A percentile compares a stretch with the other conserved stretches of the same genome.
These are phyloP conservation scores for Collichthys lucidus DNA, from an alignment of 2,113 vertebrate genomes.

Conservation along the genomic window DNA sequence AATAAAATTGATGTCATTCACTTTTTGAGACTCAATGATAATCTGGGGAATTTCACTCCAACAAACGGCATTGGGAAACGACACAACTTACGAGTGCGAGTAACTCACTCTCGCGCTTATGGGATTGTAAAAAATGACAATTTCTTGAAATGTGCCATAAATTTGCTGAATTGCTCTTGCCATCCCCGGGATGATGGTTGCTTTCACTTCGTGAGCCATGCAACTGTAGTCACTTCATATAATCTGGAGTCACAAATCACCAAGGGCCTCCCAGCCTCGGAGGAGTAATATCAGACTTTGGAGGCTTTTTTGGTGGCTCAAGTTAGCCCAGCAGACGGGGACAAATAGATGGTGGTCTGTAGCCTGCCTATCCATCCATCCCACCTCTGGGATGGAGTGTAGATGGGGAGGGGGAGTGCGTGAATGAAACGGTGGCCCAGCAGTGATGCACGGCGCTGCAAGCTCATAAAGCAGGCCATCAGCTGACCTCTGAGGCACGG, in stretches of 20 bases:
- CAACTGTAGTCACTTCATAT: constrained; percentile 92
- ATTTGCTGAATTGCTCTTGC: constrained; percentile 92
- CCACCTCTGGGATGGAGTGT: constrained; percentile 52
- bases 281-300: constrained; percentile 89
- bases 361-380: constrained; percentile 84
- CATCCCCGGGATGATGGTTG: constrained; percentile 89
- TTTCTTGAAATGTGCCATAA: constrained; percentile 95
- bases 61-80: constrained; percentile 88
- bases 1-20: constrained; percentile 84
- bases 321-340: constrained; percentile 86
- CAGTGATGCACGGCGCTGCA: constrained; percentile 88
- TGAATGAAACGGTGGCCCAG: constrained; percentile 66
- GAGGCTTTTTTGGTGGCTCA: constrained; percentile 82
- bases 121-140: constrained; percentile 95
- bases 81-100: constrained; percentile 91
- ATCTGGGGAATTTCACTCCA: constrained; percentile 86
- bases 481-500: constrained; percentile 89
- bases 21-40: constrained; percentile 78
- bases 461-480: constrained; percentile 92
- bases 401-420: constrained; percentile 42
- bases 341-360: constrained; percentile 89
- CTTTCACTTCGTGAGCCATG: constrained; percentile 88
- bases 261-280: constrained; percentile 78
- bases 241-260: constrained; percentile 97
- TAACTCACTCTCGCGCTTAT: constrained; percentile 94